Evolutionary conservation across 2,888 invertebrate species (phyloP), one percentile per base, ranked within the genome.

Genomic region (Atethmia centrago): DNA sequence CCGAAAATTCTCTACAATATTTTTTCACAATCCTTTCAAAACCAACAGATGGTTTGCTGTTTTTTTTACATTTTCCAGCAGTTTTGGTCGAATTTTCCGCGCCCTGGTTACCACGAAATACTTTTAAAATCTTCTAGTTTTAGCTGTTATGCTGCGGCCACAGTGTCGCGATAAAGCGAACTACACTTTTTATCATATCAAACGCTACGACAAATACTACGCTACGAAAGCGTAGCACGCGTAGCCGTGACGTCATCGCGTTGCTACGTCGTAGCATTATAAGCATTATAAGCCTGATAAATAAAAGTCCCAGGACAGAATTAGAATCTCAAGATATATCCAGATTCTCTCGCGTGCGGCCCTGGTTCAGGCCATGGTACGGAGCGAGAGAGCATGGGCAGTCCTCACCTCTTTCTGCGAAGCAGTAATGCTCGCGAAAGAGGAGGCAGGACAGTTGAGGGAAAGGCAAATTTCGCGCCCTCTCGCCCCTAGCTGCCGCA

Each of bases 71-170:
- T 55, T 55, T 42, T 47, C 14, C 5, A 25, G 8, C 45, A 36
- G 14, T 53, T 59, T 59, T 36, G 7, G n/a, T 21, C 28, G 21
- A 45, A 53, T 58, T 45, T 59, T 8, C 45, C 12, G 21, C 2
- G 10, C 12, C 28, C 25, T 12, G n/a, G 21, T 3, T 73, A 25
- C 25, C 42, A 40, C 45, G 10, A 59, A 74, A 58, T 47, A 28
- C 59, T 66, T 74, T 31, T 19, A n/a, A 53, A 53, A 49, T 19
- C 56, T 28, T 3, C 64, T 21, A 40, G 14, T 71, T 73, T 62
- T 31, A 62, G 25, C 10, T 59, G 58, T 47, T 36, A 28, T 21
- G 40, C 19, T 61, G n/a, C n/a, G n/a, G n/a, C n/a, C n/a, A n/a
- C n/a, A n/a, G n/a, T n/a, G n/a, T n/a, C n/a, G n/a, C n/a, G n/a